Conservation (phyloP, 2,113 vertebrate species). For the Engraulis encrasicolus region DNA sequence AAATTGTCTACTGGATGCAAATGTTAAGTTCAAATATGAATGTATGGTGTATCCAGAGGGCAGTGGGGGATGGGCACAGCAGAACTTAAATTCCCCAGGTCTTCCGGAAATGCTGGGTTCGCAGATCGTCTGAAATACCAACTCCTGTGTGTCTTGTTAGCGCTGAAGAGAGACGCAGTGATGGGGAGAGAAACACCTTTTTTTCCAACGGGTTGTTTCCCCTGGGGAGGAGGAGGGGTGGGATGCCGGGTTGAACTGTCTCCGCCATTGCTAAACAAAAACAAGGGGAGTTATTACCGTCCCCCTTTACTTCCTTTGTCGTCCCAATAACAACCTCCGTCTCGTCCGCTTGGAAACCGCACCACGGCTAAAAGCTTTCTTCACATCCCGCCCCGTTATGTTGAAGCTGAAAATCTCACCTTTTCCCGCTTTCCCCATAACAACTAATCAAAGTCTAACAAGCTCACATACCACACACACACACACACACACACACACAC, state of each 20-base stretch:
- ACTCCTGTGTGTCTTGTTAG: constrained; percentile 59
- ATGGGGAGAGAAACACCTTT: constrained; percentile 41
- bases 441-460: constrained; percentile 5
- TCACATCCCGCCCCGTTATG: no score
- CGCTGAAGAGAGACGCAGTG: constrained; percentile 41
- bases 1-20: background rate
- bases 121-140: constrained; percentile 47
- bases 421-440: background rate
- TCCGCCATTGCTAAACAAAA: constrained; percentile 37
- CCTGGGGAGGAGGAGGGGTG: constrained; percentile 24
- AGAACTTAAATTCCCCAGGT: constrained; percentile 17
- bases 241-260: background rate
- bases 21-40: background rate
- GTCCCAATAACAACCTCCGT: constrained; percentile 44
- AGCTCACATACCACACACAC: background rate
- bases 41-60: background rate
- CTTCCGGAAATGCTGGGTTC: constrained; percentile 50
- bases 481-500: background rate
- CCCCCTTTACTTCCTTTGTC: constrained; percentile 25
- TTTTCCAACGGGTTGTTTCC: constrained; percentile 39
- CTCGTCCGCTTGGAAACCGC: no score
- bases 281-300: constrained; percentile 38
- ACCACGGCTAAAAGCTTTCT: no score
- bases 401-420: constrained; percentile 2
- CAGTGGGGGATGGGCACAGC: background rate